Conservation (phyloP, 2,797 vertebrate genomes). For the Coregonus ussuriensis region DNA sequence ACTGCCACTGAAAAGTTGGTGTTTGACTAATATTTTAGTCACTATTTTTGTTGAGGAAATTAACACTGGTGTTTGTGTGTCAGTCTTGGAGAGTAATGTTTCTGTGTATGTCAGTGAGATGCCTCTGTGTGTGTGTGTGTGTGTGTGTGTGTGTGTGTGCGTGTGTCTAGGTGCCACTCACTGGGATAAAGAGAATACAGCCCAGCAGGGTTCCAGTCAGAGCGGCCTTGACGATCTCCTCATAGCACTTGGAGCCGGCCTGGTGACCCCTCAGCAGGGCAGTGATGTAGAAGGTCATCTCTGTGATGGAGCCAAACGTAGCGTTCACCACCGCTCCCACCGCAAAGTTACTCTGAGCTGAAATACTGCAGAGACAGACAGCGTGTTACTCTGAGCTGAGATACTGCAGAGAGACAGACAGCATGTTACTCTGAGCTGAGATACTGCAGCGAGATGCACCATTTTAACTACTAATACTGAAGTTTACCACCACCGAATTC, state of each 20-base stretch:
- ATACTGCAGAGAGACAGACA: too few relatives aligned
- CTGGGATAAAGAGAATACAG: conserved; percentile 86
- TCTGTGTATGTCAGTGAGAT: neutral
- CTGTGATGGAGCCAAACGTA: conserved; percentile 87
- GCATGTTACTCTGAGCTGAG: too few relatives aligned
- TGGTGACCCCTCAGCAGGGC: conserved; percentile 83
- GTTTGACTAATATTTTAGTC: too few relatives aligned
- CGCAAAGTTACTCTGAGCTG: conserved; percentile 64
- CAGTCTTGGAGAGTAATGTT: neutral
- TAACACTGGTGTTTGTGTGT: too few relatives aligned
- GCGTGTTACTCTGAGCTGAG: too few relatives aligned
- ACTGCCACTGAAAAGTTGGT: too few relatives aligned
- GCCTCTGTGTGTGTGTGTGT: too few relatives aligned
- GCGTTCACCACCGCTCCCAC: conserved; percentile 90
- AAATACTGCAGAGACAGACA: too few relatives aligned
- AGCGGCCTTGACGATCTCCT: conserved; percentile 86
- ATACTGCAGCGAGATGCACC: too few relatives aligned
- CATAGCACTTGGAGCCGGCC: conserved; percentile 80
- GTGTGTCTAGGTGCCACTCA: conserved; percentile 60
- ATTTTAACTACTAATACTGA: too few relatives aligned
- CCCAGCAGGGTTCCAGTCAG: conserved; percentile 86
- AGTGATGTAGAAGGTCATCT: conserved; percentile 91
- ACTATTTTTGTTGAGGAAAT: too few relatives aligned
- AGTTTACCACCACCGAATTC: too few relatives aligned
- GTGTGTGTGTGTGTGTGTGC: neutral